Evolutionary conservation across 2,797 vertebrate genomes (phyloP).

Genomic region (Hemibagrus guttatus): DNA sequence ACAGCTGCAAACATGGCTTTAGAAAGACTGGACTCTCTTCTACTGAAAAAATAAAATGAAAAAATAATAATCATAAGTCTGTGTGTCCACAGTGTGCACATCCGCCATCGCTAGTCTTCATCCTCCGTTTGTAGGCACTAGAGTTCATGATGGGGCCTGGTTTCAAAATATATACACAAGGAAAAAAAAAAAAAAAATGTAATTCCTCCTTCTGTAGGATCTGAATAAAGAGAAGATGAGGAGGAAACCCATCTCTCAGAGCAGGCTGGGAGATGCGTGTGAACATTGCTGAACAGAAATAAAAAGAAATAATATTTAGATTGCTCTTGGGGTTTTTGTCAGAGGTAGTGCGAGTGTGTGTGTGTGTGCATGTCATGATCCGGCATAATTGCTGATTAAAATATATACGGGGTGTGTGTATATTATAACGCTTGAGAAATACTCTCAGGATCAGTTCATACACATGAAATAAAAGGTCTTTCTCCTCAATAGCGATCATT

Average conservation of each 20-base stretch:
- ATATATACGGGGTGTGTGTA: not conserved
- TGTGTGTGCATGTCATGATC: constrained; percentile 37
- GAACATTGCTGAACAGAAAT: not conserved
- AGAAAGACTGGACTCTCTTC: constrained; percentile 22
- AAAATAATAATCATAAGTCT: constrained; percentile 28
- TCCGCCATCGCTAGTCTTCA: constrained; percentile 53
- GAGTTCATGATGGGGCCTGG: constrained; percentile 44
- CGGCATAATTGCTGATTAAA: constrained; percentile 49
- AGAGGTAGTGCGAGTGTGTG: constrained; percentile 58
- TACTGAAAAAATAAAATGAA: constrained; percentile 3
- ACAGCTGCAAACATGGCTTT: constrained; percentile 48
- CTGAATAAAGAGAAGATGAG: constrained; percentile 4
- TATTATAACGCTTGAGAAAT: constrained; percentile 45
- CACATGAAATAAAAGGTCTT: constrained; percentile 22
- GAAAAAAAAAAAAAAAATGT: no score
- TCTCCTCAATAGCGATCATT: not conserved
- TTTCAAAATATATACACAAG: not conserved
- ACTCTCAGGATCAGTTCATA: constrained; percentile 25
- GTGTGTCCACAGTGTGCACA: constrained; percentile 50
- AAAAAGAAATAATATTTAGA: not conserved
- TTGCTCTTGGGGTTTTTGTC: constrained; percentile 45
- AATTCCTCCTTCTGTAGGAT: not conserved
- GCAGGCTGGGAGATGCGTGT: not conserved
- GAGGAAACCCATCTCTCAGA: not conserved
- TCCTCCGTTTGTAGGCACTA: constrained; percentile 59